Evolutionary conservation across 1,140 invertebrate species (phyloP).

Genomic region (Gryon sp.): DNA sequence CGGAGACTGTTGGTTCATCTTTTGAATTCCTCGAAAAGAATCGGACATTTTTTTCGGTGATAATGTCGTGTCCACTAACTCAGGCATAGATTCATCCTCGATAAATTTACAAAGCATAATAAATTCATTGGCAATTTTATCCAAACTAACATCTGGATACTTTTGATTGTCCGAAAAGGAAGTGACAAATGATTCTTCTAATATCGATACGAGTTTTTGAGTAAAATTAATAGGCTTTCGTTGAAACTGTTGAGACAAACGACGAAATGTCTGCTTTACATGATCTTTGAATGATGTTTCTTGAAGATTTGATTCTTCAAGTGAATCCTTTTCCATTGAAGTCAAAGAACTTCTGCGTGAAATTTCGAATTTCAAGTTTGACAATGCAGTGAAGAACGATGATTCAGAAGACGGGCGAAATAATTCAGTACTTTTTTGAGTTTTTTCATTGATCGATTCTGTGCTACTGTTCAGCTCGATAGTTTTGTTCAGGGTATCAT

Average conservation of each 20-base stretch:
- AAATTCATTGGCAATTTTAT: slow-evolving; percentile 71
- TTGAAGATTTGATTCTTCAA: slow-evolving; percentile 20
- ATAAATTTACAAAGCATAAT: slow-evolving; percentile 72
- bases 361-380: slow-evolving; percentile 9
- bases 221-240: slow-evolving; percentile 69
- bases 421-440: background rate
- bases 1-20: background rate
- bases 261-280: slow-evolving; percentile 50
- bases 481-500: slow-evolving; percentile 19
- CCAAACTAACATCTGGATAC: slow-evolving; percentile 61
- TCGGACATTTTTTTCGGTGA: slow-evolving; percentile 8
- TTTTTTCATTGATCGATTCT: slow-evolving; percentile 5
- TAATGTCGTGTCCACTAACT: slow-evolving; percentile 10
- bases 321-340: slow-evolving; percentile 32
- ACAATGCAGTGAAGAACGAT: slow-evolving; percentile 15
- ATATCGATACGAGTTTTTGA: slow-evolving; percentile 68
- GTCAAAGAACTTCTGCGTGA: background rate
- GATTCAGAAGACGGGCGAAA: background rate
- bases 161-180: slow-evolving; percentile 29
- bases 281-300: slow-evolving; percentile 40
- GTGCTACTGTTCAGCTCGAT: slow-evolving; percentile 2
- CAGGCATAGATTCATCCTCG: slow-evolving; percentile 70
- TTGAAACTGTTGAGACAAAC: slow-evolving; percentile 67
- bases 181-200: slow-evolving; percentile 68
- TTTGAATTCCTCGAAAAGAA: slow-evolving; percentile 6